These are phyloP conservation scores for Leptodirus hochenwartii DNA, from an alignment of 2,888 invertebrate genomes.

Conservation along the genomic window DNA sequence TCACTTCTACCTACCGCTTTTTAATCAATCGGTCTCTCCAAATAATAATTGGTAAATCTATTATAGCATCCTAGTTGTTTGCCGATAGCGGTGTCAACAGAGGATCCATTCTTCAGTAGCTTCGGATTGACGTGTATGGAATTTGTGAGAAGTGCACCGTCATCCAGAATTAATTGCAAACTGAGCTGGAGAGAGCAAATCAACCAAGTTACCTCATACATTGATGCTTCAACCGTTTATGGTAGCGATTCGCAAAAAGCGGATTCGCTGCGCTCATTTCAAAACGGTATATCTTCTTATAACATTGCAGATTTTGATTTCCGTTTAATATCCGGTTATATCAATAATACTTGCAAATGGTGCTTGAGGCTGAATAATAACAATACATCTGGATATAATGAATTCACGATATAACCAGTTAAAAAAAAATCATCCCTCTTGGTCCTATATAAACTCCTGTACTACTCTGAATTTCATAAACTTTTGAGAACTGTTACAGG, in stretches of 20 bases:
- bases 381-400: no score
- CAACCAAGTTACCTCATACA: slow-evolving; percentile 64
- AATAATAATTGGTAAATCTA: slow-evolving; percentile 15
- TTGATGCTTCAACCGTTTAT: slow-evolving; percentile 70
- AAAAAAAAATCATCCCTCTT: no score
- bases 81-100: slow-evolving; percentile 54
- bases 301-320: no score
- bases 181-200: slow-evolving; percentile 73
- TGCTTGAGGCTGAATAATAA: no score
- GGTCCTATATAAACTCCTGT: no score
- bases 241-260: slow-evolving; percentile 56
- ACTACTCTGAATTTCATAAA: no score
- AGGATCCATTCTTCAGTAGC: slow-evolving; percentile 54
- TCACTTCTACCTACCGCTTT: no score
- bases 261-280: slow-evolving; percentile 55
- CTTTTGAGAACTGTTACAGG: no score
- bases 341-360: no score
- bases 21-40: neutral
- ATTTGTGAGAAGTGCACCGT: slow-evolving; percentile 66
- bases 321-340: no score
- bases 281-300: slow-evolving; percentile 55
- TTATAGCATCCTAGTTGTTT: slow-evolving; percentile 68
- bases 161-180: slow-evolving; percentile 60
- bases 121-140: slow-evolving; percentile 61
- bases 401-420: no score